phyloP scores from a whole-genome alignment of 92 coral and sea anemone species.

The Muricea muricata region DNA sequence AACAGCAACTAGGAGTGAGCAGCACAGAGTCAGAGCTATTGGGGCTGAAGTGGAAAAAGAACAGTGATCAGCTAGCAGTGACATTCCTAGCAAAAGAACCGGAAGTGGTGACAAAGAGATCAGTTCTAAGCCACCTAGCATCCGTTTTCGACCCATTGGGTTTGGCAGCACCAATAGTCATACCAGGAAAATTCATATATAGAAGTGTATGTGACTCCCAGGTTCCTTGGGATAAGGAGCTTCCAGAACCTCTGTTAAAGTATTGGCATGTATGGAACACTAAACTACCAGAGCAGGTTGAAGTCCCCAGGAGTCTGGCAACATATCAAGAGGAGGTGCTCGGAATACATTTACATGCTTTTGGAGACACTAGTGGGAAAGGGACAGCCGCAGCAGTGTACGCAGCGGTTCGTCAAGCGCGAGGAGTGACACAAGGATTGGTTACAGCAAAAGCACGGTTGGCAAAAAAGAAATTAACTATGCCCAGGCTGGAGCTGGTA shows the following conservation, averaged over 20 bases:
- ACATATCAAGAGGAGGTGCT: slow-evolving; percentile 11
- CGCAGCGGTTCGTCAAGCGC: slow-evolving; percentile 30
- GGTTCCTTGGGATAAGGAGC: neutral
- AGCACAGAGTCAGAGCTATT: neutral
- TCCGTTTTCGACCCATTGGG: too few relatives aligned
- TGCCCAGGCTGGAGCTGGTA: slow-evolving; percentile 44
- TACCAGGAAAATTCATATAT: too few relatives aligned
- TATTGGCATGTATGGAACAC: slow-evolving; percentile 30
- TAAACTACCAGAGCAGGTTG: neutral
- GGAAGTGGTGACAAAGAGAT: too few relatives aligned
- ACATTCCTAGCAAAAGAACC: too few relatives aligned
- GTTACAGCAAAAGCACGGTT: slow-evolving; percentile 30
- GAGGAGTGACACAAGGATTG: slow-evolving; percentile 45
- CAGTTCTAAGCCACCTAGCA: too few relatives aligned
- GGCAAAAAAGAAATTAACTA: slow-evolving; percentile 48
- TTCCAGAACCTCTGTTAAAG: slow-evolving; percentile 31
- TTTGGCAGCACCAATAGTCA: too few relatives aligned
- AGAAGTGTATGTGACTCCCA: too few relatives aligned
- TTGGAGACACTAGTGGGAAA: slow-evolving; percentile 52
- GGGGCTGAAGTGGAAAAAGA: too few relatives aligned
- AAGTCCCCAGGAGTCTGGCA: slow-evolving; percentile 16
- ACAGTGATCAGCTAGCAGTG: too few relatives aligned
- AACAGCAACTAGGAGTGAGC: neutral
- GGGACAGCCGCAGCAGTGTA: slow-evolving; percentile 51
- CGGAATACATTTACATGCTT: slow-evolving; percentile 39